These are phyloP conservation scores for Hypolimnas misippus DNA, from an alignment of 2,888 invertebrate species.

Conservation along the genomic window DNA sequence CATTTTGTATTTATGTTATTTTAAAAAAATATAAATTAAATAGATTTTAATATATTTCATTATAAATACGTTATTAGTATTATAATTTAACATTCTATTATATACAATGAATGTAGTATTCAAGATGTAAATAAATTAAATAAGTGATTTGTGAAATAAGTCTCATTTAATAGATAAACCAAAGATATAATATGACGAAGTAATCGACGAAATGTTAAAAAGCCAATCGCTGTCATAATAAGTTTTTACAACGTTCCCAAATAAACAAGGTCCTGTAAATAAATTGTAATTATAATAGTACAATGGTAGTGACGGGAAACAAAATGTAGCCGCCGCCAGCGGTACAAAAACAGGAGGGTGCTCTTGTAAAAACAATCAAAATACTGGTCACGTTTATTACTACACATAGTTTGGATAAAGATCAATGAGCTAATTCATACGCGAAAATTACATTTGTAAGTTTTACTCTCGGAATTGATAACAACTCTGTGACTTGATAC, in stretches of 20 bases:
- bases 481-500: no score
- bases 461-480: no score
- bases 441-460: no score
- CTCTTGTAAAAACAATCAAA: conserved; percentile 56
- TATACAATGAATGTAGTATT: no score
- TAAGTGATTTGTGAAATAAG: no score
- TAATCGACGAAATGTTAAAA: conserved; percentile 13
- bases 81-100: no score
- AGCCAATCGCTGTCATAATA: conserved; percentile 14
- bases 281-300: conserved; percentile 63
- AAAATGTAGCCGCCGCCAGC: conserved; percentile 59
- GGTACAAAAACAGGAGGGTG: conserved; percentile 64
- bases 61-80: no score
- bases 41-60: no score
- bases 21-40: no score
- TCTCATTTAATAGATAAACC: neutral
- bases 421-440: neutral
- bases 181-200: neutral
- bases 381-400: conserved; percentile 53
- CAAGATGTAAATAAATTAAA: no score
- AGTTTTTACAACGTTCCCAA: conserved; percentile 35
- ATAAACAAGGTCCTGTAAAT: conserved; percentile 51
- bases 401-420: neutral
- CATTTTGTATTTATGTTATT: no score
- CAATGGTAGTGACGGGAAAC: conserved; percentile 58